A percentile compares a stretch with the other conserved stretches of the same genome.
phyloP scores from a whole-genome alignment of 2,888 invertebrate species.

The Elmis aenea region DNA sequence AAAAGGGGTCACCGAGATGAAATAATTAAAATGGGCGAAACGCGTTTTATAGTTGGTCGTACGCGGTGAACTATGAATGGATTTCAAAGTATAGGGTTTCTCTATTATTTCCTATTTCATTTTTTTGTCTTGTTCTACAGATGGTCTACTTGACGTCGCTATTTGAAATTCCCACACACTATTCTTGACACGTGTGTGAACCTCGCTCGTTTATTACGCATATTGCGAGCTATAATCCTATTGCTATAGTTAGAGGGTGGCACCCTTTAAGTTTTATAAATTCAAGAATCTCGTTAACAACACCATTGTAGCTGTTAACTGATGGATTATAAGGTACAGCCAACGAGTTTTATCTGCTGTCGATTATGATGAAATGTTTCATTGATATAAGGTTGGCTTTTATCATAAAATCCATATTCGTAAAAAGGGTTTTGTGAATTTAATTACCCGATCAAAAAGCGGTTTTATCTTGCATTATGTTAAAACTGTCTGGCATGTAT shows the following conservation, averaged over 20 bases:
- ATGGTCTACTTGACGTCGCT: constrained; percentile 4
- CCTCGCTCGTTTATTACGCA: background rate
- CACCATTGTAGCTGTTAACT: too few relatives aligned
- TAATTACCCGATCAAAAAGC: too few relatives aligned
- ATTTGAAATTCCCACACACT: constrained; percentile 5
- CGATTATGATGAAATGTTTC: too few relatives aligned
- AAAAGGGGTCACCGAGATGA: constrained; percentile 8
- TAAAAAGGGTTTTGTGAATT: too few relatives aligned
- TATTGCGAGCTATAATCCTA: background rate
- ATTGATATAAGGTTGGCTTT: too few relatives aligned
- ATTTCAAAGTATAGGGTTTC: constrained; percentile 13
- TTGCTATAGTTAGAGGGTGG: background rate
- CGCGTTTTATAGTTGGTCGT: background rate
- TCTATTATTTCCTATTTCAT: constrained; percentile 12
- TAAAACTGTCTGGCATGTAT: too few relatives aligned
- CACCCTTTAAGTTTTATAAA: background rate
- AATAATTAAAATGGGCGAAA: constrained; percentile 6
- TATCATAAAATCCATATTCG: too few relatives aligned
- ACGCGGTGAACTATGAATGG: constrained; percentile 5
- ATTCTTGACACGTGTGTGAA: constrained; percentile 10
- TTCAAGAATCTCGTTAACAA: background rate
- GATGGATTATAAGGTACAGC: background rate
- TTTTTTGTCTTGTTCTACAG: background rate
- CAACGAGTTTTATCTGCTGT: too few relatives aligned
- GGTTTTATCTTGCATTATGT: too few relatives aligned